A percentile compares a stretch with the other conserved stretches of the same genome.
Evolutionary conservation across 2,113 vertebrate species (phyloP).

Genomic region (Phycodurus eques): DNA sequence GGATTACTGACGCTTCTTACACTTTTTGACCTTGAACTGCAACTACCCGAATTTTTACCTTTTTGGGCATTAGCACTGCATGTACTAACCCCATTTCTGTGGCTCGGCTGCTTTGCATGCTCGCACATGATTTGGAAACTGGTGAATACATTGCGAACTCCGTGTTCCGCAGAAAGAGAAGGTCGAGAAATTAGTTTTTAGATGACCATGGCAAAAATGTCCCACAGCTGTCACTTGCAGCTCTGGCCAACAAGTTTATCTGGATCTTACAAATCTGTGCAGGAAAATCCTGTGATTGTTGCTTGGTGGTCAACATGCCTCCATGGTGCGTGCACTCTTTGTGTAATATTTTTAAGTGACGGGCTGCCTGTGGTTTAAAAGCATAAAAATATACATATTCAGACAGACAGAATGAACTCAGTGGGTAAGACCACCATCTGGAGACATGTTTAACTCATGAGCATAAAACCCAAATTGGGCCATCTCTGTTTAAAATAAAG

Average conservation of each 20-base stretch:
- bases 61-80: slow-evolving; percentile 19
- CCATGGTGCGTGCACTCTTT: slow-evolving; percentile 30
- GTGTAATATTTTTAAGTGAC: slow-evolving; percentile 36
- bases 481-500: background rate
- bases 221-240: slow-evolving; percentile 70
- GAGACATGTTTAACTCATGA: slow-evolving; percentile 36
- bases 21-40: slow-evolving; percentile 38
- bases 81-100: slow-evolving; percentile 36
- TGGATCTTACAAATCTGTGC: slow-evolving; percentile 36
- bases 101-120: slow-evolving; percentile 33
- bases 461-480: too few relatives aligned
- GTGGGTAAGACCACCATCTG: slow-evolving; percentile 22
- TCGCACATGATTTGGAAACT: slow-evolving; percentile 48
- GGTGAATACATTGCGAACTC: slow-evolving; percentile 52
- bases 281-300: slow-evolving; percentile 58
- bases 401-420: slow-evolving; percentile 64
- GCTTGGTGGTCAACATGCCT: slow-evolving; percentile 20
- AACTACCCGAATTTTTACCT: background rate
- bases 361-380: slow-evolving; percentile 57
- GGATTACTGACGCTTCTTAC: slow-evolving; percentile 3
- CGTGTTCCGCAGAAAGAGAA: slow-evolving; percentile 50
- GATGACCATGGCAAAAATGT: slow-evolving; percentile 65
- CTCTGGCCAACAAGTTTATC: slow-evolving; percentile 35
- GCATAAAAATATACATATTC: slow-evolving; percentile 47
- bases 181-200: slow-evolving; percentile 65